phyloP scores from a whole-genome alignment of 2,888 invertebrate species.

The Nasonovia ribisnigri region DNA sequence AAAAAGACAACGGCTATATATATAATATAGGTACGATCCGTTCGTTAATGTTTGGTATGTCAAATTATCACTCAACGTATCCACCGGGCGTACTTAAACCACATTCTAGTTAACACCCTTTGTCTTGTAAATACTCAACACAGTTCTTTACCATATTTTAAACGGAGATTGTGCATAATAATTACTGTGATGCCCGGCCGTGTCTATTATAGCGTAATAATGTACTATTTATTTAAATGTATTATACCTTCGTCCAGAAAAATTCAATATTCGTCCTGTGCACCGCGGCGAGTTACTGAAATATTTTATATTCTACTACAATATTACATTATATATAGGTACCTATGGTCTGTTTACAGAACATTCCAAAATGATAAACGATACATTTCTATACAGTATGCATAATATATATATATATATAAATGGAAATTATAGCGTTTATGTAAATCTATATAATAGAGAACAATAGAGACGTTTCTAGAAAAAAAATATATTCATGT shows the following conservation, averaged over 20 bases:
- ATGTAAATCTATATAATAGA: conserved; percentile 32
- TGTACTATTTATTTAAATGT: neutral
- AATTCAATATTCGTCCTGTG: conserved; percentile 13
- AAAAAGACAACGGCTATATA: neutral
- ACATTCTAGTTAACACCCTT: conserved; percentile 42
- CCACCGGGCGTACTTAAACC: neutral
- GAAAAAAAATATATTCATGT: neutral
- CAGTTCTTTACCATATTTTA: conserved; percentile 25
- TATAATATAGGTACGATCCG: no score
- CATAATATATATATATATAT: neutral
- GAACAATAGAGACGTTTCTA: conserved; percentile 39
- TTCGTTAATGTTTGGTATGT: conserved; percentile 23
- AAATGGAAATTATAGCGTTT: neutral
- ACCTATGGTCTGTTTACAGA: neutral
- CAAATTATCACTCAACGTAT: conserved; percentile 32
- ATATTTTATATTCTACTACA: neutral
- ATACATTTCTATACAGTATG: neutral
- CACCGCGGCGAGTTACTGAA: neutral
- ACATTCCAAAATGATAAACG: conserved; percentile 24
- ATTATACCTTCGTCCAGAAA: neutral
- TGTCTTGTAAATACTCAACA: neutral
- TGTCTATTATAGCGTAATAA: neutral
- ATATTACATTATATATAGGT: neutral
- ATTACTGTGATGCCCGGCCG: neutral
- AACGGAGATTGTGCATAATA: conserved; percentile 23